phyloP scores from a whole-genome alignment of 2,888 invertebrate species.

The Xylota sylvarum region DNA sequence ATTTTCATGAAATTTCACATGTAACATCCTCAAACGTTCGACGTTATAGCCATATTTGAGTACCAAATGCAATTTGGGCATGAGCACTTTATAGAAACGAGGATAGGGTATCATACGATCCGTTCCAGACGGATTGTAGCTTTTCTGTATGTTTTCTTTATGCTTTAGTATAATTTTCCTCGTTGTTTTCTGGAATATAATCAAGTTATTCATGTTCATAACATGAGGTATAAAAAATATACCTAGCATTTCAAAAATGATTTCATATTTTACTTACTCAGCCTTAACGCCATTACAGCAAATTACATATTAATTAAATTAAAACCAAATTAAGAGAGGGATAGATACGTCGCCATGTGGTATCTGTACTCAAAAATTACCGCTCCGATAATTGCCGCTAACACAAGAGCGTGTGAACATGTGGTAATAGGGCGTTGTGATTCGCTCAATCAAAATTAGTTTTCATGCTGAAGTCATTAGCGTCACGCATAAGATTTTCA shows the following conservation, averaged over 20 bases:
- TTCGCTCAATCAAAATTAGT: slow-evolving; percentile 65
- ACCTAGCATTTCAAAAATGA: neutral
- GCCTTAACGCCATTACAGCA: slow-evolving; percentile 3
- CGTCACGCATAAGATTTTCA: slow-evolving; percentile 64
- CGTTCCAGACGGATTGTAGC: too few relatives aligned
- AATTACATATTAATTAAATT: slow-evolving; percentile 46
- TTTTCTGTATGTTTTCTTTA: too few relatives aligned
- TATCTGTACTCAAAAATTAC: slow-evolving; percentile 14
- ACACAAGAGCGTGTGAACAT: slow-evolving; percentile 44
- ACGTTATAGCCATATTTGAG: too few relatives aligned
- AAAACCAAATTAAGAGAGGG: slow-evolving; percentile 26
- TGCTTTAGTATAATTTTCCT: too few relatives aligned
- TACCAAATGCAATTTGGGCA: too few relatives aligned
- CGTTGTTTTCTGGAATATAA: too few relatives aligned
- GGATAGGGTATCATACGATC: too few relatives aligned
- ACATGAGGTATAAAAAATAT: too few relatives aligned
- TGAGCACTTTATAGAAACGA: too few relatives aligned
- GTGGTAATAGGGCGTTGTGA: slow-evolving; percentile 42
- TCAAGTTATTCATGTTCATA: too few relatives aligned
- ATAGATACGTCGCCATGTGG: slow-evolving; percentile 28
- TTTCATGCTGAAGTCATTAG: slow-evolving; percentile 56
- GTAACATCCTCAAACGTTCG: too few relatives aligned
- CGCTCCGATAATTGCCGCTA: slow-evolving; percentile 32
- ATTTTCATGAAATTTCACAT: too few relatives aligned
- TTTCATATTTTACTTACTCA: slow-evolving; percentile 6